phyloP scores from a whole-genome alignment of 2,888 invertebrate species.

The Deladenus siricidicola region DNA sequence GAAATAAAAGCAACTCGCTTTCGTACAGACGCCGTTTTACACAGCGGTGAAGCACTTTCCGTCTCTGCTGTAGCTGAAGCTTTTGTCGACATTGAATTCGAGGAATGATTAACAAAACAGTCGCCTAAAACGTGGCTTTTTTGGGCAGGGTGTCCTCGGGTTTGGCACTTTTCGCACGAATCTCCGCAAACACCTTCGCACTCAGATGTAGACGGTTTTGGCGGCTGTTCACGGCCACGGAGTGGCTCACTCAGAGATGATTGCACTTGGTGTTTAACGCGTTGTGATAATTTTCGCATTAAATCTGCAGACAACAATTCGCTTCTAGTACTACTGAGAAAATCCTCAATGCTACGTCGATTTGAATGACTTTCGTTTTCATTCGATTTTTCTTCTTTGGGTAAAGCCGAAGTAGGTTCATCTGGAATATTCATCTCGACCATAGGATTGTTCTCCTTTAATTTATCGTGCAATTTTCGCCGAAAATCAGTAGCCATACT shows the following conservation, averaged over 20 bases:
- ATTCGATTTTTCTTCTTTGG: constrained; percentile 11
- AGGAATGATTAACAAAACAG: no score
- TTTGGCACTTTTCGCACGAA: constrained; percentile 13
- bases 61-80: neutral
- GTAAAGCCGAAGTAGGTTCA: neutral
- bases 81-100: no score
- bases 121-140: neutral
- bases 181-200: constrained; percentile 16
- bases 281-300: constrained; percentile 14
- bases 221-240: neutral
- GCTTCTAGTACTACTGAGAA: neutral
- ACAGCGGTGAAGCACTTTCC: constrained; percentile 2
- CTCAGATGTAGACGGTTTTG: neutral
- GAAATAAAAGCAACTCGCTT: constrained; percentile 16
- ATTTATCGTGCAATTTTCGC: constrained; percentile 1
- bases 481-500: constrained; percentile 19
- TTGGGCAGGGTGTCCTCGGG: neutral
- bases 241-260: constrained; percentile 24
- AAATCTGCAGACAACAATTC: neutral
- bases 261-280: constrained; percentile 14
- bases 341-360: constrained; percentile 6
- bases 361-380: neutral
- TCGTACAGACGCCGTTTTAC: constrained; percentile 9
- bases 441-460: neutral
- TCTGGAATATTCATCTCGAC: neutral